Base-by-base conservation (phyloP, 2,888 invertebrate genomes). In the Nesidiocoris tenuis region DNA sequence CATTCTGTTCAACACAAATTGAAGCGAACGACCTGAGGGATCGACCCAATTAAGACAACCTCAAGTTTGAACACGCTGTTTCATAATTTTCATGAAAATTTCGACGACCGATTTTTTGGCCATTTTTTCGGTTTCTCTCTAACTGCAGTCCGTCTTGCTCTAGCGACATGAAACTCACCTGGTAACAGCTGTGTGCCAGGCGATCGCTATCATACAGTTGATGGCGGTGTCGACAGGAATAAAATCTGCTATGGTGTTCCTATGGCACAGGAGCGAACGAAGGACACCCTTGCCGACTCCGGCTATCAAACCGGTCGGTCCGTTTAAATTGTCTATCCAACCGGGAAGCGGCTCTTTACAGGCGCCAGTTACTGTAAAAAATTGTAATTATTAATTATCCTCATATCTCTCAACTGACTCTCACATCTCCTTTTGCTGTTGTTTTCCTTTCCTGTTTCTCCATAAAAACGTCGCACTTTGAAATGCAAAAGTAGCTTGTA, bases 251-350 rank as follows among this genome's bases (percentile, higher is more conserved):
- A 84, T 82, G 79, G 83, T 80, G 59, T 83, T 81, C 24, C 82
- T 80, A 74, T 83, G 81, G 80, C 85, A 86, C 74, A 85, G 83
- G 81, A 87, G 82, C 7, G 86, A 85, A 25, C 87, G 82, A 71
- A 87, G 81, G 72, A 87, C 82, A 5, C 87, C 87, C 79, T 82
- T 87, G 19, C 87, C 85, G 9, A 84, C 82, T 0, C 83, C 83
- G 2, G 82, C 83, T 68, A 84, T 80, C 81, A 86, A 82, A 79
- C 95, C 95, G 0, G 94, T 94, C 0, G 95, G 93, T 0, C 96
- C 96, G 82, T 96, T 95, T 70, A 94, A 85, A 81, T 94, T 95
- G 83, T 96, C 95, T 71, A 96, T 90, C 95, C 95, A 96, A 7
- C 96, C 96, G 0, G 91, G 89, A 77, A 89, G 83, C 0, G 94